These are phyloP conservation scores for Macropis europaea DNA, from an alignment of 2,888 invertebrate genomes.

Conservation along the genomic window DNA sequence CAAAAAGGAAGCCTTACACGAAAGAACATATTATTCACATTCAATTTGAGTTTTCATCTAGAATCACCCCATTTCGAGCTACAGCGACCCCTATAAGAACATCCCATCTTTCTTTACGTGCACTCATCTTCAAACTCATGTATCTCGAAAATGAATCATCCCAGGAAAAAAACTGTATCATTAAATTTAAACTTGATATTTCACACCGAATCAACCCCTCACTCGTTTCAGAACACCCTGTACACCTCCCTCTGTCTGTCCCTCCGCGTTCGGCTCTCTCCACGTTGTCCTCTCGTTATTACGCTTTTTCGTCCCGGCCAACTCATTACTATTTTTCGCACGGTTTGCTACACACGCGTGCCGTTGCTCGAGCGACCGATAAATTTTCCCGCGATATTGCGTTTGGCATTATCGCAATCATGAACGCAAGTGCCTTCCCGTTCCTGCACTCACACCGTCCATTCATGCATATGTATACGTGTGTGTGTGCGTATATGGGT, in stretches of 20 bases:
- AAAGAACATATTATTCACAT: too few relatives aligned
- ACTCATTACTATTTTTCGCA: conserved; percentile 63
- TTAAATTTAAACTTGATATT: too few relatives aligned
- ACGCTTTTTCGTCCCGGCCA: conserved; percentile 45
- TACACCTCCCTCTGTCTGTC: not conserved
- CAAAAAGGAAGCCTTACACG: too few relatives aligned
- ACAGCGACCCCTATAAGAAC: too few relatives aligned
- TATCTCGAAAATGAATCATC: too few relatives aligned
- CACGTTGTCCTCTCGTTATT: conserved; percentile 32
- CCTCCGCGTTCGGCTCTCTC: not conserved
- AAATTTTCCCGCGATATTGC: conserved; percentile 69
- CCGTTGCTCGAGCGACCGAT: conserved; percentile 59
- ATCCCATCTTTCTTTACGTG: too few relatives aligned
- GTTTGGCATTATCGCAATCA: conserved; percentile 71
- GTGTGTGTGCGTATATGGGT: not conserved
- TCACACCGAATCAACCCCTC: too few relatives aligned
- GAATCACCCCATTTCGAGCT: too few relatives aligned
- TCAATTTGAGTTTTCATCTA: too few relatives aligned
- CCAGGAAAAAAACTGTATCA: too few relatives aligned
- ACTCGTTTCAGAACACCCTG: not conserved
- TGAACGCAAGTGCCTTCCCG: conserved; percentile 41
- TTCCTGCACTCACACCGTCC: not conserved
- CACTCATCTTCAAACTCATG: too few relatives aligned
- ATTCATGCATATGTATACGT: not conserved
- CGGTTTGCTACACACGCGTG: conserved; percentile 51